phyloP scores from a whole-genome alignment of 1,140 invertebrate species.

The Gryon sp. region DNA sequence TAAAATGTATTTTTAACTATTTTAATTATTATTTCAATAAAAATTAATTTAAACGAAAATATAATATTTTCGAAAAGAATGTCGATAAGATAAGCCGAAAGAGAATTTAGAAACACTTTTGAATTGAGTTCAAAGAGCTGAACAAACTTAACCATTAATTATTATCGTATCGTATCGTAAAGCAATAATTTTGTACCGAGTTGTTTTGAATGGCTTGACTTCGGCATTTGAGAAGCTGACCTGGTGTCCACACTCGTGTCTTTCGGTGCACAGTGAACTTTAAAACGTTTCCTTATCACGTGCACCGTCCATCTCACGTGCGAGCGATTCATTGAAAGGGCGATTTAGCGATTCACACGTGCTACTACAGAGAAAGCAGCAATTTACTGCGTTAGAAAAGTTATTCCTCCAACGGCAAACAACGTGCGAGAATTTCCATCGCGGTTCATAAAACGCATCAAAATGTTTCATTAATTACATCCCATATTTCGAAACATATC shows the following conservation, averaged over 20 bases:
- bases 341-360: constrained; percentile 49
- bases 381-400: constrained; percentile 49
- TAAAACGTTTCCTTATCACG: constrained; percentile 64
- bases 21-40: too few relatives aligned
- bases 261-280: constrained; percentile 62
- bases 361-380: constrained; percentile 54
- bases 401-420: constrained; percentile 42
- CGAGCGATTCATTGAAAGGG: constrained; percentile 60
- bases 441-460: constrained; percentile 7
- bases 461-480: too few relatives aligned
- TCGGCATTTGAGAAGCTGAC: constrained; percentile 62
- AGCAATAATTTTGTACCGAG: constrained; percentile 38
- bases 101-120: too few relatives aligned
- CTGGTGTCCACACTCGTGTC: constrained; percentile 50
- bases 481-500: too few relatives aligned
- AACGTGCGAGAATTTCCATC: constrained; percentile 42
- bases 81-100: too few relatives aligned
- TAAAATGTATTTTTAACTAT: too few relatives aligned
- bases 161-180: constrained; percentile 27
- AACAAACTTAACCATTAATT: constrained; percentile 36
- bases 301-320: constrained; percentile 61
- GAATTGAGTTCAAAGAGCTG: constrained; percentile 2
- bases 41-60: too few relatives aligned
- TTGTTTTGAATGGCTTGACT: constrained; percentile 57
- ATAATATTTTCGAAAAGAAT: too few relatives aligned